Conservation (phyloP, 2,888 invertebrate genomes). For the Elaeidobius kamerunicus region DNA sequence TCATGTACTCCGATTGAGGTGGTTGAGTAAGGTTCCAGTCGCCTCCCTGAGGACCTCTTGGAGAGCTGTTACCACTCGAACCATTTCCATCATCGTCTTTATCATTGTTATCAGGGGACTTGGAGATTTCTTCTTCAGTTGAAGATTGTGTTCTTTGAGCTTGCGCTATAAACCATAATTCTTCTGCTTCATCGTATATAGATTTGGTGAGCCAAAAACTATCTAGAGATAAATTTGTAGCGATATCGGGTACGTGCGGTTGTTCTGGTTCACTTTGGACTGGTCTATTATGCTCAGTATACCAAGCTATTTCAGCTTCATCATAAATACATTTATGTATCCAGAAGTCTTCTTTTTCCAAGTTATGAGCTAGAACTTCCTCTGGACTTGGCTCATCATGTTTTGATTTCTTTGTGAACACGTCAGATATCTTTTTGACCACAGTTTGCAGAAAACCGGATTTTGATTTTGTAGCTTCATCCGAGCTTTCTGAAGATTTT, state of each 20-base stretch:
- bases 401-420: conserved; percentile 40
- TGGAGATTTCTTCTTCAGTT: conserved; percentile 41
- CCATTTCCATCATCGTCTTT: conserved; percentile 61
- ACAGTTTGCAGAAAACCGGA: conserved; percentile 40
- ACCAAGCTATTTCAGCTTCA: conserved; percentile 59
- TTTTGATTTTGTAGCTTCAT: conserved; percentile 31
- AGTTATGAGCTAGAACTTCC: conserved; percentile 34
- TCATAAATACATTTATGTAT: conserved; percentile 59
- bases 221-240: conserved; percentile 42
- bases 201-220: conserved; percentile 61
- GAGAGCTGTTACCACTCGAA: conserved; percentile 55
- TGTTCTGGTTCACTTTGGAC: background rate
- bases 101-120: conserved; percentile 43
- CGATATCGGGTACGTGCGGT: background rate
- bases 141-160: conserved; percentile 23
- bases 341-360: conserved; percentile 57
- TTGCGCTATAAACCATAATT: conserved; percentile 47
- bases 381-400: conserved; percentile 37
- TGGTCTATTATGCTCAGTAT: conserved; percentile 21
- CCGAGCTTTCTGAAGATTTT: conserved; percentile 28
- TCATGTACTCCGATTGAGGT: conserved; percentile 51
- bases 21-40: no score
- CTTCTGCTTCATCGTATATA: conserved; percentile 65
- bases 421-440: conserved; percentile 41
- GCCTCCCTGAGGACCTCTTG: conserved; percentile 34